Conservation (phyloP, 2,113 vertebrate species). For the Perca schrenkii region DNA sequence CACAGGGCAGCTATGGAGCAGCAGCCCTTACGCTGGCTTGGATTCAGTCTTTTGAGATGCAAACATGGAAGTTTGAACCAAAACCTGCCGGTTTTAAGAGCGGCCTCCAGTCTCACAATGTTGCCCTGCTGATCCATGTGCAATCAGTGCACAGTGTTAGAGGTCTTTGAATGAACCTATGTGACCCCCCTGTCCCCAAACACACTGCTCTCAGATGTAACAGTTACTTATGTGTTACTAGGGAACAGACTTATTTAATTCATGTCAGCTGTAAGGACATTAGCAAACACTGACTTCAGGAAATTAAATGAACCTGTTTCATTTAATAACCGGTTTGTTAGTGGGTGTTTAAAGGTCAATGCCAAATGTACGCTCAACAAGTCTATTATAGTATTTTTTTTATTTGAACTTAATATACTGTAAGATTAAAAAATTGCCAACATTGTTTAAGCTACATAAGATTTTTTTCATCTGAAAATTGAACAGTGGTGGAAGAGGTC, state of each 20-base stretch:
- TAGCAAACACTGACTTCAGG: neutral
- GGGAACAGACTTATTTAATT: neutral
- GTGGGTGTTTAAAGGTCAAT: neutral
- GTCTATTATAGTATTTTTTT: neutral
- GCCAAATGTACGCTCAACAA: neutral
- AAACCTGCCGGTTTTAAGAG: neutral
- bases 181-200: neutral
- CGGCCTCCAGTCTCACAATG: neutral
- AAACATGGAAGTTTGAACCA: conserved; percentile 18
- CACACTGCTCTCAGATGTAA: neutral
- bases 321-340: neutral
- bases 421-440: neutral
- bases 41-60: conserved; percentile 23
- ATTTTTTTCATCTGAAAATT: neutral
- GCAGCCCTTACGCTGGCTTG: conserved; percentile 9
- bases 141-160: conserved; percentile 23
- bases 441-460: neutral
- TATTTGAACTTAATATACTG: neutral
- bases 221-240: neutral
- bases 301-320: neutral
- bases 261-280: neutral
- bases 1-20: conserved; percentile 39
- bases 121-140: conserved; percentile 16
- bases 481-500: neutral
- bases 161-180: conserved; percentile 12